Base-by-base conservation (phyloP, 2,888 invertebrate species). In the Brenthis hecate region DNA sequence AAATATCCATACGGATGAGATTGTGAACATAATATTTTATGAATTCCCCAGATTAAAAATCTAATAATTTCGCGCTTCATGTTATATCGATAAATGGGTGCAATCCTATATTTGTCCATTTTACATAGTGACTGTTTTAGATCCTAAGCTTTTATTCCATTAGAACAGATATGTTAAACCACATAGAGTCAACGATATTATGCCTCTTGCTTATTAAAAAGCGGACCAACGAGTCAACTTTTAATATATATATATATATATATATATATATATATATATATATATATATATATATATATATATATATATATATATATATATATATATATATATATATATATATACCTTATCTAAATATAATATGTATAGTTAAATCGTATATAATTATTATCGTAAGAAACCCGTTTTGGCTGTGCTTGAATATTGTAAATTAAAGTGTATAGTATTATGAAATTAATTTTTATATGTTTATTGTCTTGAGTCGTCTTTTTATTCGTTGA, bases 181-280 rank as follows among this genome's bases (percentile, higher is more conserved):
- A 66, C 56, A 64, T 68, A 60, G 68, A 57, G 55, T 65, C 66
- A 55, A 65, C 60, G 72, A 69, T 64, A 61, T 65, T 75, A 83
- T 81, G 90, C 91, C 89, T 91, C 88, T 90, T 87, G 90, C 91
- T 91, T 90, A 80, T 81, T 66, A 85, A 85, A 85, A 81, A 84
- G 89, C 83, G 92, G 92, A 92, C 92, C 92, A 92, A 91, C 63
- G 89, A 84, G 88, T 89, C 90, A 88, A 88, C 85, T 86, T 84
- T 90, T 88, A 87, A 64, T 70, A 70, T 73, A 80, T 84, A 86
- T n/a, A n/a, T n/a, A n/a, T n/a, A n/a, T n/a, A n/a, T n/a, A n/a
- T n/a, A n/a, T n/a, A n/a, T n/a, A n/a, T n/a, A n/a, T n/a, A n/a
- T n/a, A n/a, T n/a, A n/a, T n/a, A n/a, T n/a, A n/a, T n/a, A n/a